A percentile compares a stretch with the other conserved stretches of the same genome.
These are phyloP conservation scores for Coenonympha arcania DNA, from an alignment of 2,888 invertebrate species.

Conservation along the genomic window DNA sequence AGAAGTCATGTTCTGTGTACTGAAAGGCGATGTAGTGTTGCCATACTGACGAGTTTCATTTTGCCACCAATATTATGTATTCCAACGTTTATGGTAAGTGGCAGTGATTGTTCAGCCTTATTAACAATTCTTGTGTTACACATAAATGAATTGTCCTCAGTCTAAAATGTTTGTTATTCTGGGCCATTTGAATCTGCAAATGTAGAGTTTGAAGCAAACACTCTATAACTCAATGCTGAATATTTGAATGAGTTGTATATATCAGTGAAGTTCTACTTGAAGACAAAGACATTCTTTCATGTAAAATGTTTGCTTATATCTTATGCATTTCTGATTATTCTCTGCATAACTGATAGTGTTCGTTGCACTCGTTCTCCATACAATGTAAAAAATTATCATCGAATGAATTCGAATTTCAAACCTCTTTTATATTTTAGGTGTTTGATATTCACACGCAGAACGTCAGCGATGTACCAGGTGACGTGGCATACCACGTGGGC, in stretches of 20 bases:
- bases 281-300: neutral
- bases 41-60: conserved; percentile 83
- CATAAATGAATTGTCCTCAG: too few relatives aligned
- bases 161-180: neutral
- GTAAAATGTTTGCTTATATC: conserved; percentile 2
- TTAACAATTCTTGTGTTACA: too few relatives aligned
- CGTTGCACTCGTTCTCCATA: conserved; percentile 27
- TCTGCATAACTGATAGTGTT: conserved; percentile 8
- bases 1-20: conserved; percentile 83
- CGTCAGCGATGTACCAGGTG: conserved; percentile 56
- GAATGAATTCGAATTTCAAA: conserved; percentile 30
- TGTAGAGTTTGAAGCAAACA: too few relatives aligned
- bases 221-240: too few relatives aligned
- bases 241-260: neutral
- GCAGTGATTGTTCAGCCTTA: too few relatives aligned
- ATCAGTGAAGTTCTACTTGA: neutral
- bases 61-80: conserved; percentile 86
- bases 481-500: conserved; percentile 62
- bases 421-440: conserved; percentile 42
- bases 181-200: neutral
- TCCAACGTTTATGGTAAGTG: conserved; percentile 82
- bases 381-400: conserved; percentile 41
- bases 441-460: conserved; percentile 69
- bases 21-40: conserved; percentile 82
- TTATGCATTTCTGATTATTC: conserved; percentile 11